Evolutionary conservation across 1,140 invertebrate genomes (phyloP).

Genomic region (Drosophila tristis): DNA sequence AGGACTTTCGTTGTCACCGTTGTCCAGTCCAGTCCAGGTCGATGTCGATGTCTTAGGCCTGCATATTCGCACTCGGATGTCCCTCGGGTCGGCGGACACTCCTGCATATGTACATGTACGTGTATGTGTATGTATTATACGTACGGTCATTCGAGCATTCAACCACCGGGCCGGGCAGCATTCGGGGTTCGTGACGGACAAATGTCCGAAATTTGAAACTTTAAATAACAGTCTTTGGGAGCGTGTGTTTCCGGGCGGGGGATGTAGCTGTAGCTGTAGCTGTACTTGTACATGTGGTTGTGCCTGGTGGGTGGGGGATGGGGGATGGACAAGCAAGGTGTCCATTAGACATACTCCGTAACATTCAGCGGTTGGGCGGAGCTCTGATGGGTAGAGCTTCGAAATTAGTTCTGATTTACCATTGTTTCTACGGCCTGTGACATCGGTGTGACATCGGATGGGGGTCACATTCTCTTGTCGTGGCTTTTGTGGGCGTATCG

Average conservation of each 20-base stretch:
- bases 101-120: not conserved
- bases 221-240: conserved; percentile 57
- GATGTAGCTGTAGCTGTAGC: not conserved
- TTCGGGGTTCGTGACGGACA: conserved; percentile 60
- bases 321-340: conserved; percentile 3
- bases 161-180: conserved; percentile 36
- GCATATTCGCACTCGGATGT: conserved; percentile 16
- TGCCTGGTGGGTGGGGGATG: too few species aligned
- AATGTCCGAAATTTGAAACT: conserved; percentile 81
- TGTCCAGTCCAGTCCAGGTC: conserved; percentile 15
- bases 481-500: conserved; percentile 34
- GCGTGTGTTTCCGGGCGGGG: conserved; percentile 15
- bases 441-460: conserved; percentile 40
- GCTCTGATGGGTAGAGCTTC: conserved; percentile 18
- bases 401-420: conserved; percentile 61
- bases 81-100: conserved; percentile 25
- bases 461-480: conserved; percentile 30
- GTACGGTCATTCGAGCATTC: conserved; percentile 26
- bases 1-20: conserved; percentile 67
- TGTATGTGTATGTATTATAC: conserved; percentile 17
- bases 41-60: conserved; percentile 72
- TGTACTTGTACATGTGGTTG: too few species aligned
- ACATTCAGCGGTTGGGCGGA: conserved; percentile 40
- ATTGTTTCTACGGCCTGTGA: conserved; percentile 42
- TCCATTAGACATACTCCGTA: conserved; percentile 16